phyloP scores from a whole-genome alignment of 2,113 vertebrate genomes.

The Neodontobutis hainanensis region DNA sequence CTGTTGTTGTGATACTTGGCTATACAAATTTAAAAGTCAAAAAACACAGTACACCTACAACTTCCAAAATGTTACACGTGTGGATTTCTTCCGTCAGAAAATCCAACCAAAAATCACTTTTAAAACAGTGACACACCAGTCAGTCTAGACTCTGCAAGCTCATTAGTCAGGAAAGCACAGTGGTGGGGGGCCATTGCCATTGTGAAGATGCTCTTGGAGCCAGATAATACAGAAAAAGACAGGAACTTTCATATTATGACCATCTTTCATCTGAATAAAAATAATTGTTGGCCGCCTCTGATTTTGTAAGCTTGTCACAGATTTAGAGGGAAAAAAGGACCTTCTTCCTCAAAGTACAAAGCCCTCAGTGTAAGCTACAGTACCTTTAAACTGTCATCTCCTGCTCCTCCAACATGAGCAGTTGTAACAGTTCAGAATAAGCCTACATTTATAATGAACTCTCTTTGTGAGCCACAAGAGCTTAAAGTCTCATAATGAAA shows the following conservation, averaged over 20 bases:
- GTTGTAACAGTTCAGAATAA: conserved; percentile 5
- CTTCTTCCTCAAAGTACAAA: not conserved
- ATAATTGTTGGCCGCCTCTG: not conserved
- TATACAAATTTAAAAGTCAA: too few relatives aligned
- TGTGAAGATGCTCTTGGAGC: conserved; percentile 4
- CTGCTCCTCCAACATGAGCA: not conserved
- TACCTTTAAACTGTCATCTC: conserved; percentile 3
- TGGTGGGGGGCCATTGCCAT: not conserved
- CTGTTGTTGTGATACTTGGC: too few relatives aligned
- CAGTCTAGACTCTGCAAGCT: not conserved
- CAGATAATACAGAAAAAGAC: not conserved
- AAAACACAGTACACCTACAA: not conserved
- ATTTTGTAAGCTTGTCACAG: not conserved
- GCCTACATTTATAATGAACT: conserved; percentile 8
- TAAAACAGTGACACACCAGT: not conserved
- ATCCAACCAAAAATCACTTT: not conserved
- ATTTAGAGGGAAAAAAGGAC: not conserved
- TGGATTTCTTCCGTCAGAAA: not conserved
- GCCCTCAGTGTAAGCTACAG: not conserved
- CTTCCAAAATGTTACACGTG: not conserved
- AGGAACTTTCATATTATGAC: not conserved
- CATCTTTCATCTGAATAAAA: not conserved
- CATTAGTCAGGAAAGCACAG: not conserved
- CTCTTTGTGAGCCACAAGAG: not conserved
- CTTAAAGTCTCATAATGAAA: conserved; percentile 11